Conservation (phyloP, 2,113 vertebrate species). For the Triplophysa tibetana region DNA sequence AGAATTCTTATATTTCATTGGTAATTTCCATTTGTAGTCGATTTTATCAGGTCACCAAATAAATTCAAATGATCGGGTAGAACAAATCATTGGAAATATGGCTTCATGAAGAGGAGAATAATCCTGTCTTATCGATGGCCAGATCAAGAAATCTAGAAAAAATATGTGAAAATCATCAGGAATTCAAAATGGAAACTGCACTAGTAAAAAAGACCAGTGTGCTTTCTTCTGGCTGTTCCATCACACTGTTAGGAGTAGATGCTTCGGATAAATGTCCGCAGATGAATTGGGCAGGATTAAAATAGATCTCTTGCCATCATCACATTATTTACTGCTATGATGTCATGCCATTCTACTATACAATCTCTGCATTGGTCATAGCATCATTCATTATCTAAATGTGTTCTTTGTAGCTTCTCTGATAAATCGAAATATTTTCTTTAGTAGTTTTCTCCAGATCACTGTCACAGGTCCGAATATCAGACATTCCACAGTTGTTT, state of each 20-base stretch:
- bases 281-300: background rate
- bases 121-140: background rate
- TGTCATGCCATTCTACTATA: background rate
- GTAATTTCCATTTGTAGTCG: background rate
- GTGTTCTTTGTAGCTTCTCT: background rate
- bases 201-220: constrained; percentile 26
- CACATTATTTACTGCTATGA: background rate
- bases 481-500: constrained; percentile 1
- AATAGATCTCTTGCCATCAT: background rate
- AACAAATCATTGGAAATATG: background rate
- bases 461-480: background rate
- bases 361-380: background rate
- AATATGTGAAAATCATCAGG: background rate
- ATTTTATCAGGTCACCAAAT: background rate
- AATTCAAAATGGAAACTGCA: constrained; percentile 28
- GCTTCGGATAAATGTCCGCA: constrained; percentile 6
- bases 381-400: background rate
- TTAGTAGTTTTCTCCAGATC: background rate
- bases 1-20: background rate
- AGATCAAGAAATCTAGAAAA: background rate
- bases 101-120: background rate
- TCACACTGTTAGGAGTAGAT: constrained; percentile 6
- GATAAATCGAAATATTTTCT: background rate
- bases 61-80: background rate
- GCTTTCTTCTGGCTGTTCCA: constrained; percentile 9